Conservation (phyloP, 2,888 invertebrate genomes). For the Phoenoteleia sp. region DNA sequence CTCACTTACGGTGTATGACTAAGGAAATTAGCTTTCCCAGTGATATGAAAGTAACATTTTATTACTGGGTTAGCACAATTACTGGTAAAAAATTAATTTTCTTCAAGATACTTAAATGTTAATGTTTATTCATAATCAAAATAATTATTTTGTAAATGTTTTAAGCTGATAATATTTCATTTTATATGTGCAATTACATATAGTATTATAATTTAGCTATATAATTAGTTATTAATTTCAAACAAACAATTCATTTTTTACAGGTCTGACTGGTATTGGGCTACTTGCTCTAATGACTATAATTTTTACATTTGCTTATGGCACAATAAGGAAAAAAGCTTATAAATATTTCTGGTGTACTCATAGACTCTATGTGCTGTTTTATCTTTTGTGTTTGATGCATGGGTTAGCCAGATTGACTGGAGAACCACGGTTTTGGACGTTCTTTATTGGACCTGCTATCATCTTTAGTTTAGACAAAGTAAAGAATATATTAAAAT, state of each 20-base stretch:
- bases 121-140: no score
- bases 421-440: constrained; percentile 97
- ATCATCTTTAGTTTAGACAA: constrained; percentile 96
- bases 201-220: no score
- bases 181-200: no score
- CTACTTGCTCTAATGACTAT: constrained; percentile 97
- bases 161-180: no score
- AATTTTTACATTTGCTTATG: constrained; percentile 99
- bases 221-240: not conserved
- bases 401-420: constrained; percentile 97
- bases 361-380: constrained; percentile 94
- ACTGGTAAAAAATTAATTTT: constrained; percentile 95
- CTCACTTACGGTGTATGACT: constrained; percentile 96
- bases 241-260: constrained; percentile 69
- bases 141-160: no score
- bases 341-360: constrained; percentile 99
- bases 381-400: constrained; percentile 95
- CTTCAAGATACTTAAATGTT: no score
- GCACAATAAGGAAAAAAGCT: constrained; percentile 96
- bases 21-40: constrained; percentile 98
- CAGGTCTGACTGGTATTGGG: constrained; percentile 95
- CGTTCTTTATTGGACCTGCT: constrained; percentile 97
- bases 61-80: constrained; percentile 98
- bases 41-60: constrained; percentile 97
- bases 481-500: no score